phyloP scores from a whole-genome alignment of 2,888 invertebrate genomes.

The Pardosa pseudoannulata region DNA sequence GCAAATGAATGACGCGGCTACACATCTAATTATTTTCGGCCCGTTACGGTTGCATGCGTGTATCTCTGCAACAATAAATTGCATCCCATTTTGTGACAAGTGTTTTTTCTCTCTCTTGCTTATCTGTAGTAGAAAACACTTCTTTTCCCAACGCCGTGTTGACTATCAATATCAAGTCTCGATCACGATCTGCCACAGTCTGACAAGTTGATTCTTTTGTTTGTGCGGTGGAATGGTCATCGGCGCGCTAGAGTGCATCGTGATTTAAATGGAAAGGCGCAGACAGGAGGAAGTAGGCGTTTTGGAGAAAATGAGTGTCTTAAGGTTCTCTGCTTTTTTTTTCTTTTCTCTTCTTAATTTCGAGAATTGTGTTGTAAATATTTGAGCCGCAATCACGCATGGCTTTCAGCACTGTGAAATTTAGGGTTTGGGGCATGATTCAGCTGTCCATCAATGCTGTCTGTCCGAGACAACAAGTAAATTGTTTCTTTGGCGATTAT shows the following conservation, averaged over 20 bases:
- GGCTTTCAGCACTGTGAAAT: neutral
- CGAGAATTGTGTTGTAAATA: neutral
- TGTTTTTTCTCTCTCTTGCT: conserved; percentile 6
- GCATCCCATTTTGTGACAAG: conserved; percentile 4
- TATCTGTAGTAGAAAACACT: neutral
- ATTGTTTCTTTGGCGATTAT: neutral
- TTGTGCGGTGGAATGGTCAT: neutral
- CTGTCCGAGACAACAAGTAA: neutral
- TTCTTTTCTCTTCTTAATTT: conserved; percentile 1
- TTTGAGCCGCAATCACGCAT: conserved; percentile 12
- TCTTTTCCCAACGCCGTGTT: neutral
- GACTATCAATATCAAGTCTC: neutral
- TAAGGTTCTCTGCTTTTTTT: no score
- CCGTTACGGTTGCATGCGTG: conserved; percentile 8
- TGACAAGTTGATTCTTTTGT: conserved; percentile 17
- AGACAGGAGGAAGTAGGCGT: neutral
- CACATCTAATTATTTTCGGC: neutral
- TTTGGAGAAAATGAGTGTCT: neutral
- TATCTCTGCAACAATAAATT: conserved; percentile 11
- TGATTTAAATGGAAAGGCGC: neutral
- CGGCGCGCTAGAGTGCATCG: neutral
- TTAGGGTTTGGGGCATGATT: neutral
- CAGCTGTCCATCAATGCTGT: neutral
- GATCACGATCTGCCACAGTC: conserved; percentile 6
- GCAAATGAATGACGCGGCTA: neutral